A percentile compares a stretch with the other conserved stretches of the same genome.
phyloP scores from a whole-genome alignment of 2,888 invertebrate species.

The Embidobia sp. region DNA sequence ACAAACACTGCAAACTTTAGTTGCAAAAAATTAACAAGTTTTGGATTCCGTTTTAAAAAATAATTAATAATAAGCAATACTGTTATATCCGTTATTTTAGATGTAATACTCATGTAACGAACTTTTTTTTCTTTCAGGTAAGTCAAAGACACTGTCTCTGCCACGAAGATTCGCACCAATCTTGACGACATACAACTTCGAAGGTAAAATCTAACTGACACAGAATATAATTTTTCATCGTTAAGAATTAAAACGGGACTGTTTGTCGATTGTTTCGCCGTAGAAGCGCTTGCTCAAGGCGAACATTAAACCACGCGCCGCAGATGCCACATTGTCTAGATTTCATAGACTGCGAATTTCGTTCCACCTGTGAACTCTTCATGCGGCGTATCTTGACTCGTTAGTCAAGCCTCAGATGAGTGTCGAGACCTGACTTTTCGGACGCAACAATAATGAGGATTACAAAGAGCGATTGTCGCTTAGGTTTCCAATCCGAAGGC shows the following conservation, averaged over 20 bases:
- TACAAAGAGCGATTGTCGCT: too few relatives aligned
- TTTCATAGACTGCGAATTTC: slow-evolving; percentile 37
- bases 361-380: slow-evolving; percentile 35
- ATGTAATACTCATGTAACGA: too few relatives aligned
- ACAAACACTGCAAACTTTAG: too few relatives aligned
- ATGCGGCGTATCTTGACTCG: slow-evolving; percentile 11
- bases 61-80: too few relatives aligned
- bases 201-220: slow-evolving; percentile 71
- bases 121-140: slow-evolving; percentile 83
- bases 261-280: slow-evolving; percentile 28
- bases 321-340: slow-evolving; percentile 20
- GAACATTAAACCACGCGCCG: slow-evolving; percentile 10
- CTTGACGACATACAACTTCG: slow-evolving; percentile 66
- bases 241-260: neutral
- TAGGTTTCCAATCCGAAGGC: slow-evolving; percentile 2
- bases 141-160: slow-evolving; percentile 83
- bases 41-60: too few relatives aligned
- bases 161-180: slow-evolving; percentile 79
- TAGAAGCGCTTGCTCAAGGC: slow-evolving; percentile 27
- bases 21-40: too few relatives aligned
- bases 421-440: too few relatives aligned
- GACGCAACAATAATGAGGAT: too few relatives aligned
- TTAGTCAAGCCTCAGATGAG: slow-evolving; percentile 31
- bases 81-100: too few relatives aligned
- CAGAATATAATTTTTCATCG: slow-evolving; percentile 6